phyloP scores from a whole-genome alignment of 2,113 vertebrate genomes.

The Erinaceus europaeus region DNA sequence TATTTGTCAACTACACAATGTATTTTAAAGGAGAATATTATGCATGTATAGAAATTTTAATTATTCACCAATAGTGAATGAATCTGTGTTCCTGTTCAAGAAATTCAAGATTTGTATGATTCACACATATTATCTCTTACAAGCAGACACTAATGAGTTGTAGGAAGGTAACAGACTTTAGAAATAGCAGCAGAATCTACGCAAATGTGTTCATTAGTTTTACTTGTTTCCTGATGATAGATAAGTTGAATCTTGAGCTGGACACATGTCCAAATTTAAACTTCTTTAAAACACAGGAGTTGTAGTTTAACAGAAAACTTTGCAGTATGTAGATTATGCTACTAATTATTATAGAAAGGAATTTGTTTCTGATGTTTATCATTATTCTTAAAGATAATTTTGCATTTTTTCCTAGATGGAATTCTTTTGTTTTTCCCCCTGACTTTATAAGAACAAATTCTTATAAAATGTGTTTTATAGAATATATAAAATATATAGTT shows the following conservation, averaged over 20 bases:
- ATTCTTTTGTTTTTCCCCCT: neutral
- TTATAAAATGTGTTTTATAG: no score
- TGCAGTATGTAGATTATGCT: neutral
- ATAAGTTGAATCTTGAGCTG: constrained; percentile 45
- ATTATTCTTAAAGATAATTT: neutral
- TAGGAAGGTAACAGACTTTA: constrained; percentile 25
- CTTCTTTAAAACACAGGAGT: constrained; percentile 12
- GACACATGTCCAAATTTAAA: constrained; percentile 28
- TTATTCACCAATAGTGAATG: constrained; percentile 35
- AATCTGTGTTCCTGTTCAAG: constrained; percentile 25
- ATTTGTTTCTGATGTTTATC: neutral
- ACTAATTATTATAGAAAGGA: constrained; percentile 1
- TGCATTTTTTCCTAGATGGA: neutral
- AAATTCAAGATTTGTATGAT: constrained; percentile 38
- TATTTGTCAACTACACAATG: neutral
- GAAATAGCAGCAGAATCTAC: constrained; percentile 30
- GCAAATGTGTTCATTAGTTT: constrained; percentile 54
- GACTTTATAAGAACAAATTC: constrained; percentile 3
- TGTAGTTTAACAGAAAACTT: constrained; percentile 39
- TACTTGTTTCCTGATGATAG: constrained; percentile 52
- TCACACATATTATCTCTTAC: constrained; percentile 48
- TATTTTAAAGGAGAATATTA: constrained; percentile 21
- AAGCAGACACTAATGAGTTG: constrained; percentile 47
- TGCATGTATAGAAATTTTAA: constrained; percentile 25
- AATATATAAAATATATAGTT: no score